Evolutionary conservation across 2,113 vertebrate species (phyloP), one percentile per base, ranked within the genome.

Genomic region (Trogon melanurus): DNA sequence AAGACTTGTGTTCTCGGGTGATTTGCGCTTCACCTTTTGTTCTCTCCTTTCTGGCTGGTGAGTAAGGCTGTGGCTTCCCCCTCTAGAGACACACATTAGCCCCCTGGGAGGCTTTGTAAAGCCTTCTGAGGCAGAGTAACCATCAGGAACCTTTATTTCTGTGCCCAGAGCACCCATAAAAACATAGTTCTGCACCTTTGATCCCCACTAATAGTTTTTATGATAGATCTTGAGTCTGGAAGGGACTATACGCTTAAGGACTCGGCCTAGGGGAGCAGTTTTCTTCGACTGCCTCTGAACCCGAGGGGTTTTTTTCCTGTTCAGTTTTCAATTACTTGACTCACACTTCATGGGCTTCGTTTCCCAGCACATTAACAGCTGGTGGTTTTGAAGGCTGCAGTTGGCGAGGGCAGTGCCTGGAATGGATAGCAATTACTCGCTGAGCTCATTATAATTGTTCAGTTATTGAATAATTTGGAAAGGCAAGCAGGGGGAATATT

Each of bases 401-500:
- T 54, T 67, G 94, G 83, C 0, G 0, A 87, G 79, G 88, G 84
- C 84, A 71, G 20, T 16, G 58, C 34, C 61, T 74, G 72, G 57
- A 62, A 48, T 60, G 41, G 75, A 14, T 16, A 58, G 53, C 22
- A 86, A 96, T 96, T 95, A 92, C 89, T 60, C 10, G 48, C 86
- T 92, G 72, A 87, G 91, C 70, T 81, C 38, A 2, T 93, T 89
- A 30, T 79, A 93, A 95, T 89, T 93, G 93, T 65, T 91, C 78
- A 45, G 73, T 91, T 95, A 95, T 87, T 90, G 69, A 94, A 60
- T 76, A 73, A 95, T 91, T 79, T 81, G 65, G 61, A 79, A 85
- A 91, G 53, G 76, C 32, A 71, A 81, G 73, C 73, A 51, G 70
- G 32, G 75, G 60, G 73, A 75, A 48, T 95, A 89, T 81, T 67